phyloP scores from a whole-genome alignment of 2,797 vertebrate genomes.

The Eupleurogrammus muticus region DNA sequence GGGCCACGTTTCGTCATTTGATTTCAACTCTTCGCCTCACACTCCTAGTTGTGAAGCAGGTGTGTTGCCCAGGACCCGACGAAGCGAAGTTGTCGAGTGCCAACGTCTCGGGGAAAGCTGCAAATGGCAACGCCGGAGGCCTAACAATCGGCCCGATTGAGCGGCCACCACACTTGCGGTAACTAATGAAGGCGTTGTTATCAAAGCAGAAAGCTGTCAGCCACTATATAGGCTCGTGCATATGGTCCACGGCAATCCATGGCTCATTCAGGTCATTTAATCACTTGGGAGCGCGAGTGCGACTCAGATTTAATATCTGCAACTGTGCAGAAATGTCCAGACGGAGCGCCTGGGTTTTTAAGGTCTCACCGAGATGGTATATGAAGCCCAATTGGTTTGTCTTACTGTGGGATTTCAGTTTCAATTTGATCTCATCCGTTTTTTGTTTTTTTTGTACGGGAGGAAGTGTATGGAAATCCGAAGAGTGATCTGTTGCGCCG shows the following conservation, averaged over 20 bases:
- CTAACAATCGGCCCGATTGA: too few species aligned
- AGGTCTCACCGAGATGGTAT: conserved; percentile 46
- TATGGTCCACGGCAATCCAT: conserved; percentile 39
- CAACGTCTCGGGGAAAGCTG: too few species aligned
- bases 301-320: conserved; percentile 57
- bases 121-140: too few species aligned
- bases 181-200: conserved; percentile 29
- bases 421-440: conserved; percentile 52
- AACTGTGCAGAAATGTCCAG: conserved; percentile 42
- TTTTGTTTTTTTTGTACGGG: conserved; percentile 39
- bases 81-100: too few species aligned
- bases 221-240: not conserved
- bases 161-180: not conserved
- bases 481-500: conserved; percentile 38
- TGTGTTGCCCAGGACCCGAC: too few species aligned
- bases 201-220: conserved; percentile 23
- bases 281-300: conserved; percentile 44
- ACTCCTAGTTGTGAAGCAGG: too few species aligned
- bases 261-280: conserved; percentile 59
- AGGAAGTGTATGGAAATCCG: conserved; percentile 50
- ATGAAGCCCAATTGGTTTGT: conserved; percentile 45
- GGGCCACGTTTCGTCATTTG: too few species aligned
- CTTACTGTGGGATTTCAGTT: conserved; percentile 60
- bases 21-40: too few species aligned
- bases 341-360: conserved; percentile 21